Conservation (phyloP, 2,888 invertebrate genomes). For the Drosophila melanocephala region DNA sequence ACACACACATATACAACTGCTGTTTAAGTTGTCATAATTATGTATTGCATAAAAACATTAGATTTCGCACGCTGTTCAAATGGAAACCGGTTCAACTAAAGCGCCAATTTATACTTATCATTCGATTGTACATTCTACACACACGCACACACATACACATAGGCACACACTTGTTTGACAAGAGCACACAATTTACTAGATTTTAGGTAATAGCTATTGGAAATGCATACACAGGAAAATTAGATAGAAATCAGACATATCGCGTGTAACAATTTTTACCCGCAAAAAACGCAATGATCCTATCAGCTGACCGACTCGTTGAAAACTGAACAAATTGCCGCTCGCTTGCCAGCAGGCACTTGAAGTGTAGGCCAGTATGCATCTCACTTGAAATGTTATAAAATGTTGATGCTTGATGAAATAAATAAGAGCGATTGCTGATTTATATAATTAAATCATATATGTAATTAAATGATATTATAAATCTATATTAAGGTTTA, state of each 20-base stretch:
- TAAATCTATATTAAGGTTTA: neutral
- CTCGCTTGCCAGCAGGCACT: neutral
- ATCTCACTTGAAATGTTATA: neutral
- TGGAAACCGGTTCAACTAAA: slow-evolving; percentile 44
- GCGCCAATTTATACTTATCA: slow-evolving; percentile 37
- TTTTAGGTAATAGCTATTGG: slow-evolving; percentile 24
- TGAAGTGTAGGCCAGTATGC: slow-evolving; percentile 18
- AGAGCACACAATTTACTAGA: slow-evolving; percentile 11
- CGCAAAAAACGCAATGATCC: slow-evolving; percentile 27
- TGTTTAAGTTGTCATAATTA: neutral
- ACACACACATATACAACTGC: neutral
- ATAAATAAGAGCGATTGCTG: neutral
- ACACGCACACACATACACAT: neutral
- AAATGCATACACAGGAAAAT: slow-evolving; percentile 40
- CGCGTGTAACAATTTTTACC: slow-evolving; percentile 27
- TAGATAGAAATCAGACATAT: slow-evolving; percentile 21
- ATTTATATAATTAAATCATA: neutral
- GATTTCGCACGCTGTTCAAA: slow-evolving; percentile 9
- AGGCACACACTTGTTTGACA: neutral
- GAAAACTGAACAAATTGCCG: slow-evolving; percentile 31
- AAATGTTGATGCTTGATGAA: neutral
- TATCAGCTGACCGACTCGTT: slow-evolving; percentile 60
- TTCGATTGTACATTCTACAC: slow-evolving; percentile 3
- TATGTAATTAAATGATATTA: neutral
- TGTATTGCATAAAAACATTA: slow-evolving; percentile 16